These are phyloP conservation scores for Macrocentrus cingulum DNA, from an alignment of 1,140 invertebrate species.

Conservation along the genomic window DNA sequence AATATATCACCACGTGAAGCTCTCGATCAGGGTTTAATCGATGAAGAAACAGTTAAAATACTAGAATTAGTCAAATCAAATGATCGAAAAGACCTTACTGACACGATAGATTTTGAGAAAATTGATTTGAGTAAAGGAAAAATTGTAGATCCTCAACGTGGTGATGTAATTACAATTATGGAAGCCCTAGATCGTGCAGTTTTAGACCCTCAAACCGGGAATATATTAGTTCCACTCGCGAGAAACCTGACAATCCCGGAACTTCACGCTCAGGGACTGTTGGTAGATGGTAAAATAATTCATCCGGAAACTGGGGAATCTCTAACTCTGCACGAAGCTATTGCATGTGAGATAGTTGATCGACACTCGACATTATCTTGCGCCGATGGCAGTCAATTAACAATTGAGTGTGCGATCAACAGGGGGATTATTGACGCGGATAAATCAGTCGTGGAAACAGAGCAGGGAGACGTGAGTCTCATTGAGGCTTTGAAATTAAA, in stretches of 20 bases:
- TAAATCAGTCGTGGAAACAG: slow-evolving; percentile 70
- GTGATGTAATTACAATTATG: slow-evolving; percentile 75
- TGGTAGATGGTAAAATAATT: slow-evolving; percentile 78
- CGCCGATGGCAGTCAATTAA: slow-evolving; percentile 67
- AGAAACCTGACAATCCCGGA: slow-evolving; percentile 80
- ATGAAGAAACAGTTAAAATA: slow-evolving; percentile 70
- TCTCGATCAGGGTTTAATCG: slow-evolving; percentile 71
- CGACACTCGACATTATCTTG: slow-evolving; percentile 64
- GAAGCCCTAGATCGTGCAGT: slow-evolving; percentile 85
- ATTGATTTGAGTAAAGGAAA: slow-evolving; percentile 76
- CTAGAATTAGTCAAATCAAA: slow-evolving; percentile 63
- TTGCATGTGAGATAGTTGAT: slow-evolving; percentile 85
- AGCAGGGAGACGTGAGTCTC: slow-evolving; percentile 67
- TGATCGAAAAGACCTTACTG: slow-evolving; percentile 59
- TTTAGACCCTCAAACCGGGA: slow-evolving; percentile 75
- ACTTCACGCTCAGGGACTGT: slow-evolving; percentile 79
- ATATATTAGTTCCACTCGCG: slow-evolving; percentile 79
- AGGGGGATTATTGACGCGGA: slow-evolving; percentile 75
- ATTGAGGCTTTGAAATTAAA: slow-evolving; percentile 69
- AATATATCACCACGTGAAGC: slow-evolving; percentile 73
- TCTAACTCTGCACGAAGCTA: slow-evolving; percentile 77
- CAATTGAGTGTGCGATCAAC: slow-evolving; percentile 76
- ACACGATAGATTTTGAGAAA: slow-evolving; percentile 75
- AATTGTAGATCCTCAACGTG: slow-evolving; percentile 81
- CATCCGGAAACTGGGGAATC: slow-evolving; percentile 85